phyloP scores from a whole-genome alignment of 2,797 vertebrate species.

The Malacoctenus gilli region DNA sequence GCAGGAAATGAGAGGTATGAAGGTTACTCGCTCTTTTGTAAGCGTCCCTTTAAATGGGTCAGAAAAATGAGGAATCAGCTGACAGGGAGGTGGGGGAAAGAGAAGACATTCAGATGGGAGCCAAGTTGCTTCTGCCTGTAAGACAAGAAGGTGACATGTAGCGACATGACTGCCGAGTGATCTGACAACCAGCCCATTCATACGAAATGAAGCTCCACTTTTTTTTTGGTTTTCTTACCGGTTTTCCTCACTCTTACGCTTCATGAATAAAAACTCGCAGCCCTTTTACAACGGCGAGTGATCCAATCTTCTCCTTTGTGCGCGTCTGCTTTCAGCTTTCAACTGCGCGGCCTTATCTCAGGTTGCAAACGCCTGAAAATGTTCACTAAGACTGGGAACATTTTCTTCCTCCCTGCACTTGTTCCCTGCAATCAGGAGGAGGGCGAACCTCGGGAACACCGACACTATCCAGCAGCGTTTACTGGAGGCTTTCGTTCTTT shows the following conservation, averaged over 20 bases:
- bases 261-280: no score
- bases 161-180: not conserved
- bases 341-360: no score
- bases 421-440: not conserved
- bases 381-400: no score
- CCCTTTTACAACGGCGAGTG: no score
- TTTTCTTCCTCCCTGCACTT: not conserved
- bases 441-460: not conserved
- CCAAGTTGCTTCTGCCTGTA: not conserved
- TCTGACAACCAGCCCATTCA: not conserved
- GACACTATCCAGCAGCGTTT: not conserved
- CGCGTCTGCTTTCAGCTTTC: no score
- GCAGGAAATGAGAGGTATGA: no score
- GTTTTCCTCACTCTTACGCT: no score
- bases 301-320: no score
- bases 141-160: not conserved
- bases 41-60: no score
- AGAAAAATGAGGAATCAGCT: conserved; percentile 22
- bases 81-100: not conserved
- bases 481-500: conserved; percentile 1
- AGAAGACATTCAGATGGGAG: not conserved
- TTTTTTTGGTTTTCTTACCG: no score
- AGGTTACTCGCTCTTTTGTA: no score
- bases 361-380: conserved; percentile 4
- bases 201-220: no score